phyloP scores from a whole-genome alignment of 2,888 invertebrate species.

The Thymelicus sylvestris region DNA sequence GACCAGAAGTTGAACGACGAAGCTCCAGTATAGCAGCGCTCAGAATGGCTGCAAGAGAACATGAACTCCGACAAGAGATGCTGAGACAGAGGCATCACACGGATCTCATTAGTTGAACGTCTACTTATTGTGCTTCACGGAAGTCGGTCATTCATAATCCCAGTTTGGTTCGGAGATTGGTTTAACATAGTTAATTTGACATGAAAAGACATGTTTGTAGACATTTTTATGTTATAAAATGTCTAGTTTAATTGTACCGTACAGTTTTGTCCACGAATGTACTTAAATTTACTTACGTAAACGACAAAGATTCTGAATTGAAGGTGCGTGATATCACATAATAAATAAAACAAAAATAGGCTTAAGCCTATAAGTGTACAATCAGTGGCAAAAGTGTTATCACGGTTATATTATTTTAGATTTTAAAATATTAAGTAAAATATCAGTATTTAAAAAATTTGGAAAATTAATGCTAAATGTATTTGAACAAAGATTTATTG shows the following conservation, averaged over 20 bases:
- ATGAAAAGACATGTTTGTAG: neutral
- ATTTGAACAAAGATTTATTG: slow-evolving; percentile 27
- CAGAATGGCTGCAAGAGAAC: slow-evolving; percentile 94
- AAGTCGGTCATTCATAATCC: slow-evolving; percentile 3
- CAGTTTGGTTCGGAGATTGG: slow-evolving; percentile 12
- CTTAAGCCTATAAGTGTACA: slow-evolving; percentile 7
- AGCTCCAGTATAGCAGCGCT: slow-evolving; percentile 95
- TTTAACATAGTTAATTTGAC: neutral
- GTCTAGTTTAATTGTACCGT: neutral
- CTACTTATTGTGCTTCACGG: neutral
- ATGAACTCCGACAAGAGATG: slow-evolving; percentile 93
- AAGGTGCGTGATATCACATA: too few relatives aligned
- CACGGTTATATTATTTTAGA: neutral
- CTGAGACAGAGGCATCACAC: slow-evolving; percentile 90
- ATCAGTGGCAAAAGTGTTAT: slow-evolving; percentile 14
- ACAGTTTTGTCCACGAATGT: too few relatives aligned
- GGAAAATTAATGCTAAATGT: slow-evolving; percentile 13
- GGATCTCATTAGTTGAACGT: slow-evolving; percentile 91
- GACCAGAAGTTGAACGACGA: slow-evolving; percentile 91
- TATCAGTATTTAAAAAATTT: slow-evolving; percentile 27
- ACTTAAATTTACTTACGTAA: too few relatives aligned
- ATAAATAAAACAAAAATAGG: neutral
- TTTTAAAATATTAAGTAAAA: slow-evolving; percentile 14
- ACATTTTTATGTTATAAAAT: neutral
- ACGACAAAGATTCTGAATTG: too few relatives aligned